phyloP scores from a whole-genome alignment of 2,797 vertebrate genomes.

The Taenioides sp. region DNA sequence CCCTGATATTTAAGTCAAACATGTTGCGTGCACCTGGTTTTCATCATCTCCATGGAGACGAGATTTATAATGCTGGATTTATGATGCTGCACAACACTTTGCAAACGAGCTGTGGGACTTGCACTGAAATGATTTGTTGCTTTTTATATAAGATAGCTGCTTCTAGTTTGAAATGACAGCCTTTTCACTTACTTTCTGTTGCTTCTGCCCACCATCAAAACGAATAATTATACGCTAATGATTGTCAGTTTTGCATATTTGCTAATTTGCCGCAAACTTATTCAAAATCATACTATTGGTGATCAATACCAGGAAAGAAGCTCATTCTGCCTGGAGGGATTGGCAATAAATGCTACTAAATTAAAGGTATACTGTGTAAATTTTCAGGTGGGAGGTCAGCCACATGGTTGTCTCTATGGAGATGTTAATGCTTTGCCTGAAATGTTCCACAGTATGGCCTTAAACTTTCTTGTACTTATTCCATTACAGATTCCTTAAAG shows the following conservation, averaged over 20 bases:
- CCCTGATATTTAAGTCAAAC: background rate
- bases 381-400: no score
- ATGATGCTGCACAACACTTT: background rate
- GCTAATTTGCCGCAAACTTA: background rate
- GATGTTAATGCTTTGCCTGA: no score
- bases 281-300: no score
- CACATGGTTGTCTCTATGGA: no score
- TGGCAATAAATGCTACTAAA: no score
- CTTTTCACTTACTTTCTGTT: background rate
- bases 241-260: background rate
- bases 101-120: background rate
- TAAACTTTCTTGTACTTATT: no score
- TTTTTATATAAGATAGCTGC: background rate
- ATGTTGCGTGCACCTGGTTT: background rate
- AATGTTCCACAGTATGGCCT: no score
- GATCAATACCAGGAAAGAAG: no score
- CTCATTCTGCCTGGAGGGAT: no score
- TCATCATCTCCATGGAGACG: slow-evolving; percentile 2
- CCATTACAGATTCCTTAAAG: no score
- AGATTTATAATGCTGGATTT: slow-evolving; percentile 19
- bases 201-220: background rate
- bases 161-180: background rate
- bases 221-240: no score
- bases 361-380: no score
- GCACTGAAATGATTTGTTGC: background rate